phyloP scores from a whole-genome alignment of 2,113 vertebrate species.

The Corythornis cristatus region DNA sequence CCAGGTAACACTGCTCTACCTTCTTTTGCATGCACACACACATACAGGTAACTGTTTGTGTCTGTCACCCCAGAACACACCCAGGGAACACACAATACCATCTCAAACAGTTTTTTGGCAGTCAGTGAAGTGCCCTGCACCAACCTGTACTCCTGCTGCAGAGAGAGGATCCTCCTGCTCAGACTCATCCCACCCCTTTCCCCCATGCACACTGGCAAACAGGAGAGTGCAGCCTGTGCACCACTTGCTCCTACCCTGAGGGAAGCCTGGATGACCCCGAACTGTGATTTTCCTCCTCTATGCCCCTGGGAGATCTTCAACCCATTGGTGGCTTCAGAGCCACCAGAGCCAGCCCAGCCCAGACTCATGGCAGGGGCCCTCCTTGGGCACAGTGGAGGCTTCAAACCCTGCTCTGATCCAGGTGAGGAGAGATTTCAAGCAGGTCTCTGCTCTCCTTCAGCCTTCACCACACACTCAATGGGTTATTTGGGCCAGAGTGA shows the following conservation, averaged over 20 bases:
- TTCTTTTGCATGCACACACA: background rate
- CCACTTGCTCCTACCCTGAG: fast-evolving
- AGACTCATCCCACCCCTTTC: background rate
- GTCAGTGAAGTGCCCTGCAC: background rate
- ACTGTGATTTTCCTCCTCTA: background rate
- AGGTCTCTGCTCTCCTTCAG: background rate
- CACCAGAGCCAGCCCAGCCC: background rate
- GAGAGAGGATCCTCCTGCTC: background rate
- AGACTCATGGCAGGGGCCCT: background rate
- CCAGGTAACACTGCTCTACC: fast-evolving
- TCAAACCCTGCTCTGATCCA: background rate
- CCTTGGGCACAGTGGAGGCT: background rate
- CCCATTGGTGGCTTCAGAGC: background rate
- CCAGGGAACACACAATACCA: background rate
- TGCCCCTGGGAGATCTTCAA: background rate
- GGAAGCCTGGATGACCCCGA: background rate
- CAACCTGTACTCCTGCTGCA: fast-evolving
- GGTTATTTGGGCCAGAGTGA: fast-evolving
- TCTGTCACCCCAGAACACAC: fast-evolving
- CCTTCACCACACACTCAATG: fast-evolving
- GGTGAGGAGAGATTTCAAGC: background rate
- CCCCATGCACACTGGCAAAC: fast-evolving
- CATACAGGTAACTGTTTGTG: fast-evolving
- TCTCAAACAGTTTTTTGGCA: background rate
- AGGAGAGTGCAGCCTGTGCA: background rate